phyloP scores from a whole-genome alignment of 2,888 invertebrate genomes.

The Buathra laborator region DNA sequence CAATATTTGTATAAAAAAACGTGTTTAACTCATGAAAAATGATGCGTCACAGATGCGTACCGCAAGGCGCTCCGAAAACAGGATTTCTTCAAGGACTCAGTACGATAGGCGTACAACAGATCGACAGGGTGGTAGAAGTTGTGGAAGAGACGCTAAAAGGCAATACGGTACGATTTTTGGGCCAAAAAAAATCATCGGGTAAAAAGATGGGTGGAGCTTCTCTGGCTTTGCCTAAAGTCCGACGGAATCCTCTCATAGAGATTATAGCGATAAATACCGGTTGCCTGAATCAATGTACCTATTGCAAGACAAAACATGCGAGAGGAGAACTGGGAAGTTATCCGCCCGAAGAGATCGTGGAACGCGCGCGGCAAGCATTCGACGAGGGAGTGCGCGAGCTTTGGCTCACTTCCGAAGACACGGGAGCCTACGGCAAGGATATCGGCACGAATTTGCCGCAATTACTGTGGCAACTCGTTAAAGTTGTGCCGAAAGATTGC shows the following conservation, averaged over 20 bases:
- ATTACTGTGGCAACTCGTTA: constrained; percentile 94
- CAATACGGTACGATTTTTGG: constrained; percentile 90
- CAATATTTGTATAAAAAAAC: neutral
- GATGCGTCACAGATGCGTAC: constrained; percentile 89
- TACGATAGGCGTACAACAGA: constrained; percentile 99
- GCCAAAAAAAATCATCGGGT: constrained; percentile 93
- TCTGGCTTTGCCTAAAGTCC: constrained; percentile 95
- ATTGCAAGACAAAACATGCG: constrained; percentile 99
- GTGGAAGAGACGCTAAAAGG: constrained; percentile 99
- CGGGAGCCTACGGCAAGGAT: constrained; percentile 98
- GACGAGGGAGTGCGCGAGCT: constrained; percentile 97
- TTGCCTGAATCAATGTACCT: constrained; percentile 99
- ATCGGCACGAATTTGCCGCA: constrained; percentile 95
- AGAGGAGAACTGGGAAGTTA: constrained; percentile 98
- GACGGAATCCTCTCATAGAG: constrained; percentile 98
- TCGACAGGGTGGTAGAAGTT: constrained; percentile 98
- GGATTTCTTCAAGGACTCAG: constrained; percentile 92
- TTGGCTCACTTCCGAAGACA: constrained; percentile 99
- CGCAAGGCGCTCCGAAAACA: constrained; percentile 95
- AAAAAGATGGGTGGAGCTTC: constrained; percentile 95
- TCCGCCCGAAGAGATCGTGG: constrained; percentile 94
- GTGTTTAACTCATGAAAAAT: neutral
- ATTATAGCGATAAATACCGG: constrained; percentile 98
- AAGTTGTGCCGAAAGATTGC: constrained; percentile 91
- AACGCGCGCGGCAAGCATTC: constrained; percentile 94